A percentile compares a stretch with the other conserved stretches of the same genome.
These are phyloP conservation scores for Pantherophis vulpinus DNA, from an alignment of 2,797 vertebrate species.

Conservation along the genomic window DNA sequence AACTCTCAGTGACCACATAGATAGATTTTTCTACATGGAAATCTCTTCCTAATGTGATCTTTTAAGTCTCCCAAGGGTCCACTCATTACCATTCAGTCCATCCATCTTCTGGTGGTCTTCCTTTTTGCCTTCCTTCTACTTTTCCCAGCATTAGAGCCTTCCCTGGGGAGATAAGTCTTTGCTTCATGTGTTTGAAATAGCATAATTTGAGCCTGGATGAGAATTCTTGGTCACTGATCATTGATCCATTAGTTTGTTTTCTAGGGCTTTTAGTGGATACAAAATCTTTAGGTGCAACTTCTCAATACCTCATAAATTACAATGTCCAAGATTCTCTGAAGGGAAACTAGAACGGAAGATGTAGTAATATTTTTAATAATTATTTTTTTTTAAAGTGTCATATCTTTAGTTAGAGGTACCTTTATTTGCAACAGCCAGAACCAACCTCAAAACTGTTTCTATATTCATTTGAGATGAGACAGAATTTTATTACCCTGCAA, in stretches of 20 bases:
- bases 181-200: neutral
- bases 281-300: neutral
- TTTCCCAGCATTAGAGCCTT: neutral
- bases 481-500: conserved; percentile 29
- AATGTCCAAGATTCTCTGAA: neutral
- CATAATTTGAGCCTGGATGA: neutral
- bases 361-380: neutral
- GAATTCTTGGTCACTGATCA: neutral
- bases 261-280: neutral
- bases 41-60: neutral
- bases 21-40: neutral
- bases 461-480: neutral
- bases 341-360: neutral
- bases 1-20: neutral
- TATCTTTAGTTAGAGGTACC: rapidly evolving
- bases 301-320: neutral
- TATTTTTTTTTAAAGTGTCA: no score
- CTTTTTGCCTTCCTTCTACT: neutral
- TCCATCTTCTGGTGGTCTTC: neutral
- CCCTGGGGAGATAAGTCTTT: neutral
- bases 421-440: conserved; percentile 7
- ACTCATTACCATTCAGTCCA: neutral
- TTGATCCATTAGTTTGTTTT: neutral
- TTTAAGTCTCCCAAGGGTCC: neutral
- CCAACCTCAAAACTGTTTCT: conserved; percentile 1